Evolutionary conservation across 1,140 invertebrate genomes (phyloP), one percentile per base, ranked within the genome.

Genomic region (Laupala kohalensis): DNA sequence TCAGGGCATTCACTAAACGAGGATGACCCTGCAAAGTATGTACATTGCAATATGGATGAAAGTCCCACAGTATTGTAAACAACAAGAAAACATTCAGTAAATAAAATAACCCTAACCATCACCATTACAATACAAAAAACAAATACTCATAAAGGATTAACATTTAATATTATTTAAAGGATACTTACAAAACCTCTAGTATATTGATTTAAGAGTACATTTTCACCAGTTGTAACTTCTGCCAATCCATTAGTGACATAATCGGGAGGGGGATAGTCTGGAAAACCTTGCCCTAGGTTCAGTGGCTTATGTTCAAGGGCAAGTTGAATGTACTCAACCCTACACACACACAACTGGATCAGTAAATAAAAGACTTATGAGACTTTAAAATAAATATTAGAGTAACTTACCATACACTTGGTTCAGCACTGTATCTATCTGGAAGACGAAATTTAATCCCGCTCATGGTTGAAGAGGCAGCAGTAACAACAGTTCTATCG

Each of bases 281-380:
- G 96, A 82, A 99, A 99, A 3, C 97, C 97, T 86, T 99, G 96
- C 0, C 97, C 97, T 37, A 99, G 85, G 83, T 99, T 99, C 13
- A 97, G 79, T 1, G 96, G 94, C 77, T 98, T 95, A 77, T 94
- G 86, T 76, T 98, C 88, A 65, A 87, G 78, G 25, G 93, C 93
- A 64, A 99, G 80, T 73, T 91, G 87, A 72, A 93, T 94, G 80
- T 98, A 98, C 81, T 99, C 96, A 26, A 96, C 93, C 97, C 96
- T 97, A 78, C 73, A 74, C 78, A 73, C 25, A 29, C 27, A 28
- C 3, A 1, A 27, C 27, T 0, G 5, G 5, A 4, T 24, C n/a
- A 69, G 23, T 4, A 9, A 28, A 12, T 67, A 67, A 12, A 12
- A 67, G 9, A 67, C 25, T 67, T 23, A 13, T 9, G 25, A 12